Evolutionary conservation across 2,888 invertebrate species (phyloP), one percentile per base, ranked within the genome.

Genomic region (Xylota sylvarum): DNA sequence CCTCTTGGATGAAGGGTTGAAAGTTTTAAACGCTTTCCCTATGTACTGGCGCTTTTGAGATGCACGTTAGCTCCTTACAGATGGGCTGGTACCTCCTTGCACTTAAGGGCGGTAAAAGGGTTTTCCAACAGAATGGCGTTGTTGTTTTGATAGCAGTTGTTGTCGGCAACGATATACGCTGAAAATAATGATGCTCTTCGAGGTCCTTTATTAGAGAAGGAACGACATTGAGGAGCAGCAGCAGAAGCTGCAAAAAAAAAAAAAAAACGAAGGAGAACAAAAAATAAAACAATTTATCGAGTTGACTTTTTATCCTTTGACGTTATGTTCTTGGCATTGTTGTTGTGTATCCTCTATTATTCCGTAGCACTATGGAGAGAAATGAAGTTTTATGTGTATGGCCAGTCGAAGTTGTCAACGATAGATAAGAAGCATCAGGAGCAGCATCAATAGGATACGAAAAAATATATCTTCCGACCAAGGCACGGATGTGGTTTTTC

Each of bases 271-370:
- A 64, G 19, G 35, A 69, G 6, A n/a, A n/a, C n/a, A n/a, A n/a
- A n/a, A 35, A 46, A 52, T 23, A 64, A 72, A 60, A 81, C 85
- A 81, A 73, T 70, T 86, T 82, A 77, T 82, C 81, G 73, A 78
- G 86, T 78, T 86, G 82, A 82, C 82, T 86, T 70, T 82, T 81
- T 67, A 56, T 73, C 58, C 86, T 69, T 62, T 72, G 82, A 86
- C 73, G 77, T 82, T 67, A 48, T 64, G 62, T 70, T 43, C 40
- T 67, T 69, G 72, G 32, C 55, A 14, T 70, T 80, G 58, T 73
- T 23, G 70, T 46, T 43, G 43, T 52, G 14, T 35, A 69, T 60
- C 70, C 40, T 70, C 58, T 78, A 73, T 83, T 60, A 56, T 81
- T 67, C 62, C 37, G 50, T 67, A 43, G 60, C 67, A 43, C 52